Evolutionary conservation across 1,140 invertebrate genomes (phyloP).

Genomic region (Drosophila sucinea): DNA sequence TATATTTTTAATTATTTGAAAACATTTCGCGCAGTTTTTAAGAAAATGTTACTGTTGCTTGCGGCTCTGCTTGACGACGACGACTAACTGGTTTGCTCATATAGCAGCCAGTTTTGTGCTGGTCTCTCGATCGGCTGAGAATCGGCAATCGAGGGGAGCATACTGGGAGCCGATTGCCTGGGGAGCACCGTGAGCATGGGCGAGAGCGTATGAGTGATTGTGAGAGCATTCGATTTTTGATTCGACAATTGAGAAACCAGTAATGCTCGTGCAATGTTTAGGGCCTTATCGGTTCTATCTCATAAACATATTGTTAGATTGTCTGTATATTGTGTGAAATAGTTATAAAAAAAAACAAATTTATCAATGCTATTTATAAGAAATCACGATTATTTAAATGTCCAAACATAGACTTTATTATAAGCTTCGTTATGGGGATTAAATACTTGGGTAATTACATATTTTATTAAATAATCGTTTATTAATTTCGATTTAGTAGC

Average conservation of each 20-base stretch:
- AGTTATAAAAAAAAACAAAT: background rate
- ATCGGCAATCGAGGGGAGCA: background rate
- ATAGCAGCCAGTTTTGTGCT: slow-evolving; percentile 67
- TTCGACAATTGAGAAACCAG: background rate
- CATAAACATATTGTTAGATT: background rate
- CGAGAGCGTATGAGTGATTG: background rate
- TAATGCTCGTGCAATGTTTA: background rate
- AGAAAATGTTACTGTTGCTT: slow-evolving; percentile 42
- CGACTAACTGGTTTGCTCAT: slow-evolving; percentile 79
- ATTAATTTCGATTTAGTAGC: background rate
- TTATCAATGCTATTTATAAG: background rate
- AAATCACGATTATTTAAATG: slow-evolving; percentile 3
- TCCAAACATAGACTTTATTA: background rate
- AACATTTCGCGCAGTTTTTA: slow-evolving; percentile 26
- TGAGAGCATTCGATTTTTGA: slow-evolving; percentile 4
- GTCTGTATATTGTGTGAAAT: background rate
- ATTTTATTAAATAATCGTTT: background rate
- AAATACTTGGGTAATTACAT: background rate
- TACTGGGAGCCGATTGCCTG: background rate
- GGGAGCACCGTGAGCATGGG: slow-evolving; percentile 5
- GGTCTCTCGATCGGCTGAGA: slow-evolving; percentile 13
- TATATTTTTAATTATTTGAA: slow-evolving; percentile 28
- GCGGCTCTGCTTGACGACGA: slow-evolving; percentile 42
- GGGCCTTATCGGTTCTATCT: background rate
- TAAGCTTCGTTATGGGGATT: background rate